Conservation (phyloP, 2,113 vertebrate genomes). For the Notothenia coriiceps region DNA sequence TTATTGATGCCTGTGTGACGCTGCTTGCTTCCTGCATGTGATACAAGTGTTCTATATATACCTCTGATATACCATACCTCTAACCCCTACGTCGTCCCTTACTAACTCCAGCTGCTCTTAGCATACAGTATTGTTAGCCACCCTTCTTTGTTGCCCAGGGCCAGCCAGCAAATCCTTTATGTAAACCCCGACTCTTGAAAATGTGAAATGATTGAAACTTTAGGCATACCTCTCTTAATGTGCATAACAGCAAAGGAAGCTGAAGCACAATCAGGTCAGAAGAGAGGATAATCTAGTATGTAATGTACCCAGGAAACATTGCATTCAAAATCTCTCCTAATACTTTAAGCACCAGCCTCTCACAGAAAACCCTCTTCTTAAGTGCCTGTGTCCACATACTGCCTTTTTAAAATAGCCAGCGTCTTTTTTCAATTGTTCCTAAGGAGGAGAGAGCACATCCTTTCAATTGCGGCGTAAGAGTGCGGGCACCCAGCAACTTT, state of each 20-base stretch:
- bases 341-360: conserved; percentile 37
- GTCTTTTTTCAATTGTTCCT: no score
- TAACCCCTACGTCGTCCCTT: conserved; percentile 64
- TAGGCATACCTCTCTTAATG: not conserved
- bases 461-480: no score
- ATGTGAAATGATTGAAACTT: conserved; percentile 17
- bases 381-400: no score
- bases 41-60: conserved; percentile 7
- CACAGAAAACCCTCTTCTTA: not conserved
- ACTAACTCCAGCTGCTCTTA: conserved; percentile 52
- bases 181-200: not conserved
- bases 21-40: conserved; percentile 60
- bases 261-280: conserved; percentile 37
- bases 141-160: conserved; percentile 14
- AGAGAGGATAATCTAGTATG: conserved; percentile 8
- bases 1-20: not conserved
- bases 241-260: conserved; percentile 22
- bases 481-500: no score
- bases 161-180: conserved; percentile 7
- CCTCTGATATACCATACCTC: conserved; percentile 65
- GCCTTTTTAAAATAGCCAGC: no score
- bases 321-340: conserved; percentile 17
- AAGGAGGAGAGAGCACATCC: no score
- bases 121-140: conserved; percentile 1
- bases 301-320: conserved; percentile 19